A percentile compares a stretch with the other conserved stretches of the same genome.
phyloP scores from a whole-genome alignment of 2,113 vertebrate species.

The Silurus meridionalis region DNA sequence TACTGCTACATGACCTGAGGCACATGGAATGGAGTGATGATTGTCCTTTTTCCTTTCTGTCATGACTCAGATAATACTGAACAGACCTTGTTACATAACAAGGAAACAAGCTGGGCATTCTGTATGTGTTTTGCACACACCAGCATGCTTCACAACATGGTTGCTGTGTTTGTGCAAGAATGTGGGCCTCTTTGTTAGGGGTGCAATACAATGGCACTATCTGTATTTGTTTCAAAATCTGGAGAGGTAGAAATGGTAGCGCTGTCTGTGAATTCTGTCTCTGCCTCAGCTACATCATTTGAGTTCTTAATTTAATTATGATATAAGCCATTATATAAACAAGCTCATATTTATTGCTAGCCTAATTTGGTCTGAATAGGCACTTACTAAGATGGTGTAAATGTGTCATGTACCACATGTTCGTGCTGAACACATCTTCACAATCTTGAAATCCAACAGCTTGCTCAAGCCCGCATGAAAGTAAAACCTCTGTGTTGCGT shows the following conservation, averaged over 20 bases:
- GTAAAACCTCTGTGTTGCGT: not conserved
- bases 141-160: not conserved
- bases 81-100: conserved; percentile 62
- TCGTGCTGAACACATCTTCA: not conserved
- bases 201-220: not conserved
- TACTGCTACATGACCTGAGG: conserved; percentile 49
- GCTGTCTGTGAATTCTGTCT: not conserved
- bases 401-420: not conserved
- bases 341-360: not conserved
- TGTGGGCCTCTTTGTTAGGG: not conserved
- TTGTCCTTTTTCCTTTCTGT: conserved; percentile 45
- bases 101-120: conserved; percentile 27
- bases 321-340: not conserved
- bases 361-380: not conserved
- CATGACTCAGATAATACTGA: conserved; percentile 61
- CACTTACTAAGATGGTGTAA: not conserved
- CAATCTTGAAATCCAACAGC: not conserved
- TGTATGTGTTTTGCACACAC: not conserved
- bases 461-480: not conserved
- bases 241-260: not conserved
- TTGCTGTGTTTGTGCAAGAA: conserved; percentile 1
- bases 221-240: too few relatives aligned
- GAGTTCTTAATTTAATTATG: not conserved
- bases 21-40: conserved; percentile 33
- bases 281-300: not conserved